phyloP scores from a whole-genome alignment of 2,888 invertebrate species.

The Lycocerus yunnanus region DNA sequence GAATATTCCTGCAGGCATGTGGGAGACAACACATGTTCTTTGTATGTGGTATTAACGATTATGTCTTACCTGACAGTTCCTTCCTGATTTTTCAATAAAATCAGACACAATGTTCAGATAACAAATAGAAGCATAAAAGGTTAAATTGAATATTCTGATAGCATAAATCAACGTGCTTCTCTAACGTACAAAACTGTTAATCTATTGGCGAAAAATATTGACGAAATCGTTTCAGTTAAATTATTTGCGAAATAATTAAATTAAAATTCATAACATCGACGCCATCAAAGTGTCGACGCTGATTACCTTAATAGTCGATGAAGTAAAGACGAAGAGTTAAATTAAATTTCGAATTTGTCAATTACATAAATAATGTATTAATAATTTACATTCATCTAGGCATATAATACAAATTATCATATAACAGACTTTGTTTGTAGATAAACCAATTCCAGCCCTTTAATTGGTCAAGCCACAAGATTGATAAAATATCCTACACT shows the following conservation, averaged over 20 bases:
- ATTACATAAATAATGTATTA: conserved; percentile 41
- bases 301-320: not conserved
- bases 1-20: too few species aligned
- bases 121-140: not conserved
- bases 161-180: not conserved
- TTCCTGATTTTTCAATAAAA: not conserved
- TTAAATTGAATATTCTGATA: not conserved
- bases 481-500: not conserved
- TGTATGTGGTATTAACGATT: not conserved
- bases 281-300: not conserved
- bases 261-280: not conserved
- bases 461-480: conserved; percentile 24
- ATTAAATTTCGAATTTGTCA: not conserved
- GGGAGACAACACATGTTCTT: not conserved
- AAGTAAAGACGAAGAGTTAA: not conserved
- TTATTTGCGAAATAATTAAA: not conserved
- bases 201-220: not conserved
- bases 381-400: conserved; percentile 16
- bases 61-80: not conserved
- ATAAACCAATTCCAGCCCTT: conserved; percentile 30
- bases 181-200: not conserved
- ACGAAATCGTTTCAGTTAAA: not conserved
- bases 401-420: not conserved
- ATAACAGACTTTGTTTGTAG: conserved; percentile 1
- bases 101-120: not conserved